Percentiles rank a stretch among this genome's conserved stretches.
phyloP scores from a whole-genome alignment of 2,113 vertebrate genomes.

The Erythrocercus mccallii region DNA sequence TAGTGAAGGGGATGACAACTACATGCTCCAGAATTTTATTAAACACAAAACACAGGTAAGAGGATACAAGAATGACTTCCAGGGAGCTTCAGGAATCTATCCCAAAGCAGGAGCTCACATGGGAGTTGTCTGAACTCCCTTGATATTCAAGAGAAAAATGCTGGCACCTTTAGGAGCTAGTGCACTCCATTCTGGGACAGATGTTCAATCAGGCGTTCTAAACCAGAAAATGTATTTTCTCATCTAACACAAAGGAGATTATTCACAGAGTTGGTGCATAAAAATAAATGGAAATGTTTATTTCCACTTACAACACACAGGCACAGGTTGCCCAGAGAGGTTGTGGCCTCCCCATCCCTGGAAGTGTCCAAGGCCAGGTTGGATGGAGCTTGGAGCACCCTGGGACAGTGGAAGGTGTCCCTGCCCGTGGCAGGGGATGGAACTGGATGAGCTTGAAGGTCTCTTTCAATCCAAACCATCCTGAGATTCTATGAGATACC shows the following conservation, averaged over 20 bases:
- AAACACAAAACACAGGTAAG: neutral
- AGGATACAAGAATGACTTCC: neutral
- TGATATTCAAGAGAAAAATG: neutral
- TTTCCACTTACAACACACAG: neutral
- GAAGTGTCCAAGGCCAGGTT: neutral
- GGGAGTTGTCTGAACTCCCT: neutral
- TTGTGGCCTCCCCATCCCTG: neutral
- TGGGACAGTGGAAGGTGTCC: neutral
- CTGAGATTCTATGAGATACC: neutral
- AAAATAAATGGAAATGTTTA: neutral
- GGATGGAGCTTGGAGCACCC: rapidly evolving
- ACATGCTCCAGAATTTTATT: neutral
- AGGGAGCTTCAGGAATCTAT: neutral
- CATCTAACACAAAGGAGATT: neutral
- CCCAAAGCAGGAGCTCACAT: neutral
- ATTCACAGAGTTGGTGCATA: neutral
- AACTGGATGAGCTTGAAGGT: rapidly evolving
- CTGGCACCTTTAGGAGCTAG: neutral
- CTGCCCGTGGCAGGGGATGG: neutral
- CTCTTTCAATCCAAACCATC: neutral
- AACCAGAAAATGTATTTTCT: neutral
- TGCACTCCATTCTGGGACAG: neutral
- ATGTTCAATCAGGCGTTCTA: neutral
- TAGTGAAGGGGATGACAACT: neutral
- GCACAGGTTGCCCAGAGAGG: neutral